Base-by-base conservation (phyloP, 2,888 invertebrate genomes). In the Galeopsomyia nigrocyanea region DNA sequence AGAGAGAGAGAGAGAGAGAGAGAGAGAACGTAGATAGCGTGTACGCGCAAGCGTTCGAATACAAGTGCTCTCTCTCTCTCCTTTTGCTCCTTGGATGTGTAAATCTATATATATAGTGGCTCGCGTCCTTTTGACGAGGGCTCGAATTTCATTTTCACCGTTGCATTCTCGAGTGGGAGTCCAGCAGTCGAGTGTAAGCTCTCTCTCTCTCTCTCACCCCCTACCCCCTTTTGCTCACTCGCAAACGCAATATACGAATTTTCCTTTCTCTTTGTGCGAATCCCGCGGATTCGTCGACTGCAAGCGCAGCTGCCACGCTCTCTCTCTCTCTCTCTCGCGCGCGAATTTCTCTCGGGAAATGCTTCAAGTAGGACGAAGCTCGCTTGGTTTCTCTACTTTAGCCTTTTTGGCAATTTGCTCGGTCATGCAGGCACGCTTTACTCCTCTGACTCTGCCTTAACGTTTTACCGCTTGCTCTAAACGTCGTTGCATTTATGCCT, bases 91-190 rank as follows among this genome's bases (percentile, higher is more conserved):
- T 10, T 7, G 7, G 7, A 39, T 39, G 7, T 39, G 13, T 39
- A 31, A 7, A 26, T 26, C 2, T 16, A 16, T 22, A 13, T 62
- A 2, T 53, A 47, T 39, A 39, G 39, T 39, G 39, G 39, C 39
- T 39, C 26, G 16, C 49, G 53, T 57, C 47, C 67, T 67, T 71
- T 71, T 68, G 60, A 63, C 71, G 56, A 67, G 47, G 47, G 55
- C 60, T 71, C 21, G 71, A 64, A 58, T 71, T 75, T 68, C 61
- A 68, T 68, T 68, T 71, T 75, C 51, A 50, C 49, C 63, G 53
- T 14, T 46, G 26, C 47, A 70, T 65, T 49, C 49, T 66, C 53
- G 31, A 68, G 53, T 63, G 21, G 22, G 22, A 51, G 55, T 39
- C 2, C 39, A 39, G 46, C 19, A n/a, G n/a, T n/a, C 58, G 46